A percentile compares a stretch with the other conserved stretches of the same genome.
phyloP scores from a whole-genome alignment of 2,113 vertebrate species.

The Variabilichromis moorii region DNA sequence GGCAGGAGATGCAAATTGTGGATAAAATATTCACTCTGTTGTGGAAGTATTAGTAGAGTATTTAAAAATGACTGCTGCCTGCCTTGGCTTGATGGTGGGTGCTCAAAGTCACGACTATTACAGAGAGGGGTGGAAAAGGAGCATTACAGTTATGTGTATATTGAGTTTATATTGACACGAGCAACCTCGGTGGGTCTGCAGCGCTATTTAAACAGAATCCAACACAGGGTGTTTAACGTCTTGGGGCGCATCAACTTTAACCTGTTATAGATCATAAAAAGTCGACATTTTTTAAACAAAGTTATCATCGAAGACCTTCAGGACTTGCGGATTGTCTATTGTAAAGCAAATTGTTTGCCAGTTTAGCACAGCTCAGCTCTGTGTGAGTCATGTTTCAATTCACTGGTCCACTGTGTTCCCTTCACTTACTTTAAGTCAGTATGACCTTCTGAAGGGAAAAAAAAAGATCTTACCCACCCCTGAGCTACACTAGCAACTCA shows the following conservation, averaged over 20 bases:
- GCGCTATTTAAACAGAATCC: not conserved
- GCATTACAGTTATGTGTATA: not conserved
- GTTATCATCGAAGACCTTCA: not conserved
- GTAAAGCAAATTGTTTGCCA: not conserved
- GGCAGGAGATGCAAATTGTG: not conserved
- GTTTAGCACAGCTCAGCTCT: not conserved
- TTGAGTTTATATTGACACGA: not conserved
- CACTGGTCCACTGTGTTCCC: not conserved
- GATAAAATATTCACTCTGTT: not conserved
- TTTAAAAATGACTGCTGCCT: not conserved
- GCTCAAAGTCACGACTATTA: not conserved
- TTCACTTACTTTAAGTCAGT: not conserved
- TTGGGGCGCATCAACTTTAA: not conserved
- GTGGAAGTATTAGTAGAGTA: not conserved
- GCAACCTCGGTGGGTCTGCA: fast-evolving
- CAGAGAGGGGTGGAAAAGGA: not conserved
- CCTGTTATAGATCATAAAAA: not conserved
- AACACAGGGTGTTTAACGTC: fast-evolving
- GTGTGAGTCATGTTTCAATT: not conserved
- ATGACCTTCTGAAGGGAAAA: not conserved
- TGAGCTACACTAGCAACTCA: not conserved
- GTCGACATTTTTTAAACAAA: not conserved
- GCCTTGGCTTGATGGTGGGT: not conserved
- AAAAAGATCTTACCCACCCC: not conserved
- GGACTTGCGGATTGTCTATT: not conserved